phyloP scores from a whole-genome alignment of 2,888 invertebrate genomes.

The Nipponacmea schrenckii region DNA sequence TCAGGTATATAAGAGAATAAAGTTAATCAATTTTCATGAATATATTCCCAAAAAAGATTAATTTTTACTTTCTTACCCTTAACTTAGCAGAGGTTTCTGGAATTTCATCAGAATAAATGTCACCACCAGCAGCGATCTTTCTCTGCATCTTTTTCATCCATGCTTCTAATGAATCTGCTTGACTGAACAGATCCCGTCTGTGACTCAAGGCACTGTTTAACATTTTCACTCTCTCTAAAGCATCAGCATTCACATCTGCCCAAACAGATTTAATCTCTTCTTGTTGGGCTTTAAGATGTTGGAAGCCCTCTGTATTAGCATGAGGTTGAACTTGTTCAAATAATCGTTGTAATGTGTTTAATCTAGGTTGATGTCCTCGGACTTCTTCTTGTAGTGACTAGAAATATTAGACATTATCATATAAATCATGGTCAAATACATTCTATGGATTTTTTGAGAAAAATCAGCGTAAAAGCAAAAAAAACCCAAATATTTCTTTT shows the following conservation, averaged over 20 bases:
- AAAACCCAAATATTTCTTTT: too few species aligned
- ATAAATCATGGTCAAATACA: too few species aligned
- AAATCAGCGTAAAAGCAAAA: too few species aligned
- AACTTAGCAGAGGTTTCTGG: slow-evolving; percentile 79
- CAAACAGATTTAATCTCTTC: slow-evolving; percentile 86
- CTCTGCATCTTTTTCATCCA: slow-evolving; percentile 75
- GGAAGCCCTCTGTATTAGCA: slow-evolving; percentile 53
- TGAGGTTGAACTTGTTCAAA: slow-evolving; percentile 56
- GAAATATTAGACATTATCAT: not conserved
- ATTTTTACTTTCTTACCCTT: slow-evolving; percentile 72
- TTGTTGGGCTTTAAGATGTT: slow-evolving; percentile 74
- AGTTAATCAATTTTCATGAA: not conserved
- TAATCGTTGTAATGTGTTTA: slow-evolving; percentile 51
- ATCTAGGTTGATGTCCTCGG: slow-evolving; percentile 52
- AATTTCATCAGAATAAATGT: slow-evolving; percentile 83
- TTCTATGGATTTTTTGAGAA: too few species aligned
- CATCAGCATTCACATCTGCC: slow-evolving; percentile 75
- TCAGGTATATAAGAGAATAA: not conserved
- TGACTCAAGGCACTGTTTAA: slow-evolving; percentile 54
- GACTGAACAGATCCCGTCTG: slow-evolving; percentile 77
- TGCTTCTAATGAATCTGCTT: slow-evolving; percentile 79
- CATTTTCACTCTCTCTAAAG: slow-evolving; percentile 77
- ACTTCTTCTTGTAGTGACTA: slow-evolving; percentile 61
- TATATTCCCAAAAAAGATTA: too few species aligned
- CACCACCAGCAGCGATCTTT: slow-evolving; percentile 77